Evolutionary conservation across 2,797 vertebrate species (phyloP), one percentile per base, ranked within the genome.

Genomic region (Saxicola maurus): DNA sequence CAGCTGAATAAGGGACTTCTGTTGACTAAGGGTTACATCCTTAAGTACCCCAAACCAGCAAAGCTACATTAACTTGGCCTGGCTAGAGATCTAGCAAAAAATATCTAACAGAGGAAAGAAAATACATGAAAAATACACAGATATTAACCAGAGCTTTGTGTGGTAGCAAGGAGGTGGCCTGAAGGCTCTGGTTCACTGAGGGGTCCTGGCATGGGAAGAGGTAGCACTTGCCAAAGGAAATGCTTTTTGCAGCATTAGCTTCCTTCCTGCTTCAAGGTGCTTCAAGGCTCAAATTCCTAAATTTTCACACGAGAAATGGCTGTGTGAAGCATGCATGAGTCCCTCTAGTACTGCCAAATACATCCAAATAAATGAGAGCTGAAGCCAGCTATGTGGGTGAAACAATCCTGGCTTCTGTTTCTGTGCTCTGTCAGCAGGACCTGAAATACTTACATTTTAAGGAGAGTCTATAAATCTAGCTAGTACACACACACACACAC

Each of bases 401-500:
- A 91, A 85, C 53, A 86, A 40, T 38, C 53, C 55, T 55, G n/a
- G 72, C 27, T 79, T 87, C 59, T 94, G 53, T 86, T 87, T 66
- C 48, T 38, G 14, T 3, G 1, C 71, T 72, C 24, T 40, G 31
- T 86, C 57, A 67, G 31, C 35, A 38, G 53, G 64, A 64, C 38
- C 40, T 73, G 57, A 79, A 92, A 82, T 60, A 45, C 51, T 64
- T 55, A 37, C 4, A 21, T 65, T 82, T 83, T 86, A 73, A 78
- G 37, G 68, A 77, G 21, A 67, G 38, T 42, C 74, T 90, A 67
- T 88, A 90, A 93, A 93, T 93, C 81, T 59, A 77, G 37, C 51
- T 78, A 31, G 43, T 52, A 66, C 28, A 30, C 31, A 38, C 60
- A 77, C 43, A 75, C 24, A 52, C 18, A 20, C n/a, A 67, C 40